phyloP scores from a whole-genome alignment of 2,888 invertebrate genomes.

The Drosophila tripunctata region DNA sequence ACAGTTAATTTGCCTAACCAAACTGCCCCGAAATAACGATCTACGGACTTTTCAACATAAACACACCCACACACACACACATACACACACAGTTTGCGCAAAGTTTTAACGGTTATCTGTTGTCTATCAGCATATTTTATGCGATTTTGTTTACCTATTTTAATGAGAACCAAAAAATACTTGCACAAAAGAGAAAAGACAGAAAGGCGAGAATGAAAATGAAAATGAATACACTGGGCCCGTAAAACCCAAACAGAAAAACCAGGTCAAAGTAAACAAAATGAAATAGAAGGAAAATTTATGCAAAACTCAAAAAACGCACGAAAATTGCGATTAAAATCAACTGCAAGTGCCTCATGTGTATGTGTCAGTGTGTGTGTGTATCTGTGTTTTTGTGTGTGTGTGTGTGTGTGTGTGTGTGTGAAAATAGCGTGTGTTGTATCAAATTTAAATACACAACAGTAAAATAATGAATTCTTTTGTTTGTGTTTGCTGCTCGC shows the following conservation, averaged over 20 bases:
- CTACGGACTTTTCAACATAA: constrained; percentile 27
- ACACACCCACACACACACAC: constrained; percentile 10
- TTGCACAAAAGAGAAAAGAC: constrained; percentile 40
- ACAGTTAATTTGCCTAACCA: constrained; percentile 65
- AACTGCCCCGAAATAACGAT: constrained; percentile 47
- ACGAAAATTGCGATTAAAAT: constrained; percentile 67
- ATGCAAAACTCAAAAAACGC: constrained; percentile 76
- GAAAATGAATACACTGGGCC: constrained; percentile 39
- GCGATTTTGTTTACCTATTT: constrained; percentile 78
- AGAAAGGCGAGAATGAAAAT: constrained; percentile 40
- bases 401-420: constrained; percentile 43
- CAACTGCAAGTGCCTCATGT: constrained; percentile 64
- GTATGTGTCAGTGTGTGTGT: constrained; percentile 25
- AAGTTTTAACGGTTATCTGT: constrained; percentile 78
- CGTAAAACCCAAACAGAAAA: constrained; percentile 55
- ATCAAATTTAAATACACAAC: constrained; percentile 78
- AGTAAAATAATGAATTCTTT: constrained; percentile 78
- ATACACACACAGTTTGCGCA: constrained; percentile 53
- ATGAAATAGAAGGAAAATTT: constrained; percentile 70
- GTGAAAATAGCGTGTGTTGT: constrained; percentile 75
- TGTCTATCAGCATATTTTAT: constrained; percentile 79
- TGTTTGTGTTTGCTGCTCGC: constrained; percentile 59
- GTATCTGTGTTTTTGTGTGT: constrained; percentile 22
- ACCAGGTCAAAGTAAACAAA: constrained; percentile 81
- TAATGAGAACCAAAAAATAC: constrained; percentile 73